Evolutionary conservation across 30 jellyfish, hydroid and myxozoan genomes (phyloP), one percentile per base, ranked within the genome.

Genomic region (Pseudorhiza aurosa): DNA sequence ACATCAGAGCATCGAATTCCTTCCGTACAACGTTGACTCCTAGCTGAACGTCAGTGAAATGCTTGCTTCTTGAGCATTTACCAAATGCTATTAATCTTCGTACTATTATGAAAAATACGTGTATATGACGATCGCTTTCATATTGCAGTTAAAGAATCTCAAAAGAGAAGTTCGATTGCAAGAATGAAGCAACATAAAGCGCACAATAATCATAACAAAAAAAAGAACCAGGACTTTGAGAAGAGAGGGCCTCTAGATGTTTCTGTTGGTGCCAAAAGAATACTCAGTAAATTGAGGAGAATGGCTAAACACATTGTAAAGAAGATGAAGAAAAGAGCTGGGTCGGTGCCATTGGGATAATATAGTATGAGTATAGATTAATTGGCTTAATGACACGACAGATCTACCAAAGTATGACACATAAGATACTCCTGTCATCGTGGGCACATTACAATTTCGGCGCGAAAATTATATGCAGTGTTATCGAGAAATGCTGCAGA

Each of bases 271-370:
- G 76, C 87, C 19, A 91, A 91, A 77, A 65, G 98, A 28, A 87
- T 91, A 6, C 67, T 91, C 12, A 49, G 81, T 35, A 83, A 80
- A 63, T 83, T 91, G 19, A 58, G 98, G 68, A 84, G 65, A 62
- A 84, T 82, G 75, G 98, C 98, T 10, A 84, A 91, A 25, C 89
- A 91, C 59, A 91, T 91, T 45, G 91, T 91, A 26, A 91, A 73
- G 75, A 91, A 91, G 33, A 73, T 91, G 94, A 84, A 65, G 58
- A 68, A 58, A n/a, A 77, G 68, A n/a, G 80, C 85, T 0, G 80
- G 75, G n/a, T 45, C 91, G 15, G 77, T 80, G 30, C 85, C 91
- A 0, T 63, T 65, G 51, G 91, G 91, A 0, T 32, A 27, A 53
- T 15, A 9, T 42, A 8, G n/a, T n/a, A n/a, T n/a, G n/a, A n/a